These are phyloP conservation scores for Orgyia antiqua DNA, from an alignment of 2,888 invertebrate genomes.

Conservation along the genomic window DNA sequence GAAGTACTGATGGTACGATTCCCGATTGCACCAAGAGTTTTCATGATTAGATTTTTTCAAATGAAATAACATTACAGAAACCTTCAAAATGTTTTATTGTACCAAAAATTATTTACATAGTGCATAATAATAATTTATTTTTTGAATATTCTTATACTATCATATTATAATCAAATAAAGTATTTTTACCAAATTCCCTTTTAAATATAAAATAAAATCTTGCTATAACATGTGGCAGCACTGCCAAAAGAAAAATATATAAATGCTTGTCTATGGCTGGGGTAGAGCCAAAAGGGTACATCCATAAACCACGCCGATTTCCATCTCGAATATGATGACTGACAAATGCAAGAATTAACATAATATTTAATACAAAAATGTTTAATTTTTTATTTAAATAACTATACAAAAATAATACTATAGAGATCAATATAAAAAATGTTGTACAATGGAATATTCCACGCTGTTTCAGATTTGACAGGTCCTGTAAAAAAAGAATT, in stretches of 20 bases:
- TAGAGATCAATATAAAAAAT: constrained; percentile 41
- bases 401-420: constrained; percentile 36
- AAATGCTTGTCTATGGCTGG: constrained; percentile 38
- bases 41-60: no score
- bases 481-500: constrained; percentile 46
- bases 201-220: constrained; percentile 34
- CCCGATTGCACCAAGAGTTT: no score
- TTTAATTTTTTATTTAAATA: constrained; percentile 40
- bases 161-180: constrained; percentile 23
- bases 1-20: no score
- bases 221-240: constrained; percentile 44
- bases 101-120: no score
- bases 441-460: constrained; percentile 62
- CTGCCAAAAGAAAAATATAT: constrained; percentile 37
- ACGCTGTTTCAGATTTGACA: constrained; percentile 41
- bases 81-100: no score
- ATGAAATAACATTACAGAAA: no score
- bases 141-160: constrained; percentile 4
- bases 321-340: constrained; percentile 61
- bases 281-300: constrained; percentile 56
- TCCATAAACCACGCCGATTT: constrained; percentile 56
- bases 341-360: constrained; percentile 48
- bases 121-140: no score
- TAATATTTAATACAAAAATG: constrained; percentile 42
- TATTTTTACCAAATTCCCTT: constrained; percentile 27